phyloP scores from a whole-genome alignment of 2,113 vertebrate species.

The Pelmatolapia mariae region DNA sequence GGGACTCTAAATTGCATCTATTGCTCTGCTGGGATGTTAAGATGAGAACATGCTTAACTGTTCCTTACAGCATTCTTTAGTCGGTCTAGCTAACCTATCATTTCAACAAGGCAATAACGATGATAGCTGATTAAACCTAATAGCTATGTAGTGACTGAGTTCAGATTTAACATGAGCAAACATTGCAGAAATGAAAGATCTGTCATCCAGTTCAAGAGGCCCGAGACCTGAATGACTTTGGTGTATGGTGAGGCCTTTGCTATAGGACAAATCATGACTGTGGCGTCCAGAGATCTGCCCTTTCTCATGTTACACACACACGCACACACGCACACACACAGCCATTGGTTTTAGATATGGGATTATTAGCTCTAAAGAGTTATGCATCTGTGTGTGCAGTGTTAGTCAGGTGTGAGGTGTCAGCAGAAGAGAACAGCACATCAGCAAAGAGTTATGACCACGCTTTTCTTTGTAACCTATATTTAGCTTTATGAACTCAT shows the following conservation, averaged over 20 bases:
- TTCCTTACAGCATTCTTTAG: not conserved
- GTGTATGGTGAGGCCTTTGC: conserved; percentile 7
- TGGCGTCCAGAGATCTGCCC: conserved; percentile 21
- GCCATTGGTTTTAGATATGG: not conserved
- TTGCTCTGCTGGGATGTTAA: not conserved
- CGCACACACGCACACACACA: not conserved
- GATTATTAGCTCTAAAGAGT: not conserved
- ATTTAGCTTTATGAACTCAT: conserved; percentile 27
- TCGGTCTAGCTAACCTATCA: not conserved
- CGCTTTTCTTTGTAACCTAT: conserved; percentile 19
- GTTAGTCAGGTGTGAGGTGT: conserved; percentile 6
- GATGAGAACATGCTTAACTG: not conserved
- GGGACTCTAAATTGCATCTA: not conserved
- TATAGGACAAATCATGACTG: not conserved
- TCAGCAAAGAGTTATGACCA: conserved; percentile 13
- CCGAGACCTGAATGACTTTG: not conserved
- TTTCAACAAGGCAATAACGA: not conserved
- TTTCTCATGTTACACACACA: conserved; percentile 52
- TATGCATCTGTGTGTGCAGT: not conserved
- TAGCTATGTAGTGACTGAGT: conserved; percentile 18
- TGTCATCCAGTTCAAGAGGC: not conserved
- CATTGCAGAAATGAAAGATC: not conserved
- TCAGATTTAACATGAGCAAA: not conserved
- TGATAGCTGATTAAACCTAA: not conserved
- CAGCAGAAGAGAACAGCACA: not conserved